Percentiles rank a stretch among this genome's conserved stretches.
Evolutionary conservation across 2,888 invertebrate species (phyloP).

Genomic region (Aelia acuminata): DNA sequence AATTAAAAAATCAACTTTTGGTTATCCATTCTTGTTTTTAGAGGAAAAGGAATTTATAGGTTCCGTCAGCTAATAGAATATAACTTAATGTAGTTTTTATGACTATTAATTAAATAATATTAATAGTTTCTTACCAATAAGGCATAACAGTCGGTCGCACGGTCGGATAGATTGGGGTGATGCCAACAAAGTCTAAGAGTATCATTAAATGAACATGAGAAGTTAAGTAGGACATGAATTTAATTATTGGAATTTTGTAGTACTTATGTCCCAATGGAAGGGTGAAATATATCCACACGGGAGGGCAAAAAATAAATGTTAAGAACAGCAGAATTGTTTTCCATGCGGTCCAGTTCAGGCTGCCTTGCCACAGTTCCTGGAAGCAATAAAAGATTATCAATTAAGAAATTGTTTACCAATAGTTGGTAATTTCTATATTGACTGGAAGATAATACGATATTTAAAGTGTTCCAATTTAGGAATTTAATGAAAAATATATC

Average conservation of each 20-base stretch:
- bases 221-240: constrained; percentile 99
- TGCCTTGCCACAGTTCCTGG: constrained; percentile 97
- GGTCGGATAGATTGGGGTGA: constrained; percentile 88
- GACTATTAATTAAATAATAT: too few species aligned
- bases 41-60: not conserved
- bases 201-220: constrained; percentile 98
- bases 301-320: constrained; percentile 93
- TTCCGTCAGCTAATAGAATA: not conserved
- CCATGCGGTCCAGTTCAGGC: constrained; percentile 96
- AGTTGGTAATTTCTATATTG: too few species aligned
- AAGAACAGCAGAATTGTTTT: constrained; percentile 94
- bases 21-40: not conserved
- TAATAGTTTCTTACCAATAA: constrained; percentile 76
- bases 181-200: constrained; percentile 90
- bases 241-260: constrained; percentile 98
- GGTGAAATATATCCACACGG: constrained; percentile 96
- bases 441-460: too few species aligned
- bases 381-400: constrained; percentile 65
- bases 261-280: constrained; percentile 95
- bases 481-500: too few species aligned
- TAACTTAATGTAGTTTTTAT: not conserved
- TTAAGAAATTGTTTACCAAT: not conserved
- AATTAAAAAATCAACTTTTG: too few species aligned
- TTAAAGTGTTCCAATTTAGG: too few species aligned
- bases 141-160: constrained; percentile 82